Evolutionary conservation across 2,888 invertebrate genomes (phyloP).

Genomic region (Lasioglossum calceatum): DNA sequence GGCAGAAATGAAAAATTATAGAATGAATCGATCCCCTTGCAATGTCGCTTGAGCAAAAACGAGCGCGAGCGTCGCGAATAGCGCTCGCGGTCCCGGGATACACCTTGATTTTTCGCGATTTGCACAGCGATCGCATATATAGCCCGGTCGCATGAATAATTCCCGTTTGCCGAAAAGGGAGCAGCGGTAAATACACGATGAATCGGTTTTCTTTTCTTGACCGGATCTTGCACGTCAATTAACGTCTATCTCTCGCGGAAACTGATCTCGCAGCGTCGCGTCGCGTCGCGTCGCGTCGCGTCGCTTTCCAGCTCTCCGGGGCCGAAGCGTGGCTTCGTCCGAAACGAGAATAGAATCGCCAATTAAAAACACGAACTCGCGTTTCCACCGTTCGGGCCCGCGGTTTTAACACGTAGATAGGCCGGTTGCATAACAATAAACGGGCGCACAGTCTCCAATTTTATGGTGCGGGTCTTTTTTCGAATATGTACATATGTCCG

Average conservation of each 20-base stretch:
- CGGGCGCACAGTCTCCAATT: constrained; percentile 37
- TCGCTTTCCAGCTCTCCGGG: neutral
- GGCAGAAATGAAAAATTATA: too few relatives aligned
- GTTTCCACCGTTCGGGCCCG: neutral
- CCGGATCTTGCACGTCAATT: constrained; percentile 6
- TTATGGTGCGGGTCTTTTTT: constrained; percentile 16
- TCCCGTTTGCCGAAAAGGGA: neutral
- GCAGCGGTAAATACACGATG: neutral
- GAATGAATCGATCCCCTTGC: too few relatives aligned
- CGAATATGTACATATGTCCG: constrained; percentile 8
- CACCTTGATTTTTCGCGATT: neutral
- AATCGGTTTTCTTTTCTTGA: neutral
- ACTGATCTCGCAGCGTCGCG: neutral
- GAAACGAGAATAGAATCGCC: neutral
- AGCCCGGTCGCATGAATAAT: neutral
- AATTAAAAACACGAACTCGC: constrained; percentile 14
- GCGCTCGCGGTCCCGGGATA: neutral
- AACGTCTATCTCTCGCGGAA: neutral
- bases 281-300: neutral
- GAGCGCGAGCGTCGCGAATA: neutral
- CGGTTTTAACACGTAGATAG: neutral
- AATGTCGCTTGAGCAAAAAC: too few relatives aligned
- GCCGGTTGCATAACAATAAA: constrained; percentile 43
- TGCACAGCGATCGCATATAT: neutral
- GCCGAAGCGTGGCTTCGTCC: neutral